These are phyloP conservation scores for Dascillus cervinus DNA, from an alignment of 2,888 invertebrate genomes.

Conservation along the genomic window DNA sequence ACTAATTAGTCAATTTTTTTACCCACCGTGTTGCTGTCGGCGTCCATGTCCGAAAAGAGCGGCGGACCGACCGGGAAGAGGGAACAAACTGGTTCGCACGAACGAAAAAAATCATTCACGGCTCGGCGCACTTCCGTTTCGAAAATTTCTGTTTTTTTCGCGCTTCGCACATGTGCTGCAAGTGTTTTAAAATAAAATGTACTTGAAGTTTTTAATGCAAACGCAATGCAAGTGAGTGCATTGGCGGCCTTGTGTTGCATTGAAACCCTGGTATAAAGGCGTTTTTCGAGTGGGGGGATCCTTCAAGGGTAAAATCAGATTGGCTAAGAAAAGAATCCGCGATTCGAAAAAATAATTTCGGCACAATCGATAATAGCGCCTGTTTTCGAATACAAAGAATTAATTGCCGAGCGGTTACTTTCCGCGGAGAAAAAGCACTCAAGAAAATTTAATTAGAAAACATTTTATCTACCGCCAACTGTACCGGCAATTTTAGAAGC, in stretches of 20 bases:
- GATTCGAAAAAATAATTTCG: conserved; percentile 1
- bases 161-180: conserved; percentile 13
- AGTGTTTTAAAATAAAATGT: too few species aligned
- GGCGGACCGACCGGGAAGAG: too few species aligned
- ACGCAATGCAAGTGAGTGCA: conserved; percentile 32
- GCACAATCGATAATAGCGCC: neutral
- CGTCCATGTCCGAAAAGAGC: too few species aligned
- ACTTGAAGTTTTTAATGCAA: conserved; percentile 23
- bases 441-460: conserved; percentile 22
- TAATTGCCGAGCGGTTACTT: conserved; percentile 29
- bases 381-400: conserved; percentile 17
- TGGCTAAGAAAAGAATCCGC: conserved; percentile 9
- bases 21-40: too few species aligned
- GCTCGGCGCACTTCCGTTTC: too few species aligned
- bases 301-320: conserved; percentile 35
- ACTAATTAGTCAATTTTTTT: too few species aligned
- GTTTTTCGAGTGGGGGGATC: conserved; percentile 38
- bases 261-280: conserved; percentile 39
- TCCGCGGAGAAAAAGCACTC: conserved; percentile 29
- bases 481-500: conserved; percentile 18
- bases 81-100: too few species aligned
- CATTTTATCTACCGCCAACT: conserved; percentile 15
- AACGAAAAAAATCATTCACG: too few species aligned
- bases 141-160: too few species aligned
- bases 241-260: conserved; percentile 36